Base-by-base conservation (phyloP, 2,113 vertebrate genomes). In the Baryphthengus martii region DNA sequence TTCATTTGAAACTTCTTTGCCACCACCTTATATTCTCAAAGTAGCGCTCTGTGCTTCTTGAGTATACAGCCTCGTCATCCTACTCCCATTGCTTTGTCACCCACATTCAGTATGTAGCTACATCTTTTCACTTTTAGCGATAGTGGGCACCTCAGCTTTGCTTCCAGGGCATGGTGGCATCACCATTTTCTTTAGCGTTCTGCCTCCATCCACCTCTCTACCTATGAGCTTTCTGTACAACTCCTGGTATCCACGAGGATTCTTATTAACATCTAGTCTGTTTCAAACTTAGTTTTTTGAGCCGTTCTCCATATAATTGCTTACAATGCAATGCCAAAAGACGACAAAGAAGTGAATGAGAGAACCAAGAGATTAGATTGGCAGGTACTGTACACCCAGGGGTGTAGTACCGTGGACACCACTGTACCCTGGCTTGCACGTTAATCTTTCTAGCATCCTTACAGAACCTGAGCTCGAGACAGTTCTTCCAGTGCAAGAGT, bases 331-430 rank as follows among this genome's bases (percentile, higher is more conserved):
- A 13, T 13, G 17, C 40, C 73, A 19, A 13, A 40, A 70, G 58
- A 23, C 16, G 24, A 59, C 0, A 0, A 82, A 82, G 56, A 65
- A 66, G 33, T 0, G 0, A 72, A 47, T 81, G 49, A 18, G 33
- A 56, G 68, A 73, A 45, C 40, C 6, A 55, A 31, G 23, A 52
- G 17, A 23, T 29, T n/a, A 44, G 39, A 20, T 31, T 37, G 56
- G 21, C 42, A 45, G 65, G 11, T 47, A 10, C 19, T n/a, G 0
- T 47, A 21, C 3, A 29, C 3, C 3, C 26, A 50, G 73, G 37
- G 15, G 2, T 1, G 0, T 25, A 8, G 14, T 42, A 29, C 35
- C 16, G 2, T 17, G 24, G 1, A 0, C 72, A 29, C 18, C 52
- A 11, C 74, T 35, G 13, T 47, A 29, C n/a, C 40, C 25, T 23